Evolutionary conservation across 2,797 vertebrate species (phyloP).

Genomic region (Zalophus californianus): DNA sequence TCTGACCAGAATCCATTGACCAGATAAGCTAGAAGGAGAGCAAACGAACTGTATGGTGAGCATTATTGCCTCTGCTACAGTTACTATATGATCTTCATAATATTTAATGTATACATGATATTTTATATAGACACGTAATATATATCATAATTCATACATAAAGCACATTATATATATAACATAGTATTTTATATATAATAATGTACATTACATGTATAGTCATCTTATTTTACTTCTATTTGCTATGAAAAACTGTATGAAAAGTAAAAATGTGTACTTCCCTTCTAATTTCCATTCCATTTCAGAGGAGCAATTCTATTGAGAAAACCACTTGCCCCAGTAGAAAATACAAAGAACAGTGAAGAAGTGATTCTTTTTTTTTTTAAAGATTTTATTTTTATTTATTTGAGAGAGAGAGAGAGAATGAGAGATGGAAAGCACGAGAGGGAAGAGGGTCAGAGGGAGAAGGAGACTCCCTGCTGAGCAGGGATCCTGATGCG

Average conservation of each 20-base stretch:
- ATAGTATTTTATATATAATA: neutral
- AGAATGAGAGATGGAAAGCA: too few species aligned
- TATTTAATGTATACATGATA: neutral
- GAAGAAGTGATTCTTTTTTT: neutral
- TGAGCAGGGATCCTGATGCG: too few species aligned
- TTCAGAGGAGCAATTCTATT: neutral
- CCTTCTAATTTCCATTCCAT: neutral
- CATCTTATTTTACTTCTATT: neutral
- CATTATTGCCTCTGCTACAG: neutral
- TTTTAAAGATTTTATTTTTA: too few species aligned
- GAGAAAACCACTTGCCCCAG: neutral
- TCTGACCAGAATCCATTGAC: neutral
- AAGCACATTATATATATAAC: neutral
- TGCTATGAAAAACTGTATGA: neutral
- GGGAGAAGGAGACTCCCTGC: too few species aligned
- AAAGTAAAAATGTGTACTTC: constrained; percentile 33
- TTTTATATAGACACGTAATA: neutral
- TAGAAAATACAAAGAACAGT: neutral
- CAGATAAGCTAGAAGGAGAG: neutral
- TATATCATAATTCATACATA: neutral
- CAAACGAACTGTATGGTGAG: neutral
- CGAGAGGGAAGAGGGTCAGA: too few species aligned
- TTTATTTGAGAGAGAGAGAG: too few species aligned
- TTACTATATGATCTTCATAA: neutral
- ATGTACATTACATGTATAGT: neutral